Evolutionary conservation across 2,888 invertebrate genomes (phyloP).

Genomic region (Furcula furcula): DNA sequence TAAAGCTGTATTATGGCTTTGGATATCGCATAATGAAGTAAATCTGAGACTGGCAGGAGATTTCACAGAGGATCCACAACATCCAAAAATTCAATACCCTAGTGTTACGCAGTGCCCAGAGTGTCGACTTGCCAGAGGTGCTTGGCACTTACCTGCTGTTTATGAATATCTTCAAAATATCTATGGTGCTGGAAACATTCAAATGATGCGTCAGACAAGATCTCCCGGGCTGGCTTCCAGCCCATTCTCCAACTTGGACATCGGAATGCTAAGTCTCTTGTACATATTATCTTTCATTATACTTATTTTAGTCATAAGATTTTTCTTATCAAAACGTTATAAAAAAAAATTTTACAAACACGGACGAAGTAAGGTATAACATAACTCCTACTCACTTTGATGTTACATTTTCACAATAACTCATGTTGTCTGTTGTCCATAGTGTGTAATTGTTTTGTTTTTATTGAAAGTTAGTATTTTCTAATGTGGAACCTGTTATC

Average conservation of each 20-base stretch:
- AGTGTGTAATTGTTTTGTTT: neutral
- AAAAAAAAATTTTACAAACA: slow-evolving; percentile 88
- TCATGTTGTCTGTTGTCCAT: neutral
- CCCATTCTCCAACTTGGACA: slow-evolving; percentile 85
- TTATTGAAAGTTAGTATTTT: too few relatives aligned
- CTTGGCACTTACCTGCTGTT: slow-evolving; percentile 85
- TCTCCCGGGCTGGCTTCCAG: slow-evolving; percentile 51
- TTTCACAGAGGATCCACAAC: slow-evolving; percentile 92
- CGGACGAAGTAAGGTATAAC: slow-evolving; percentile 87
- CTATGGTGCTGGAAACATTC: slow-evolving; percentile 61
- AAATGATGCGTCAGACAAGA: slow-evolving; percentile 35
- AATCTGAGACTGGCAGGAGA: slow-evolving; percentile 94
- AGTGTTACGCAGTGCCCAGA: slow-evolving; percentile 83
- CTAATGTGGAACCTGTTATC: too few relatives aligned
- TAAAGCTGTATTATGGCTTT: slow-evolving; percentile 94
- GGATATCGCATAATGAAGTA: slow-evolving; percentile 96
- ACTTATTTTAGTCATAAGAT: slow-evolving; percentile 87
- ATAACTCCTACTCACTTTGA: slow-evolving; percentile 17
- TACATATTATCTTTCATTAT: slow-evolving; percentile 88
- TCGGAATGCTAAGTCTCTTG: slow-evolving; percentile 88
- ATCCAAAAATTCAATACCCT: slow-evolving; percentile 96
- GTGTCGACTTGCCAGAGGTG: slow-evolving; percentile 82
- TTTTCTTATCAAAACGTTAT: slow-evolving; percentile 88
- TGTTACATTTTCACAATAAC: neutral
- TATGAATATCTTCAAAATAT: slow-evolving; percentile 82